phyloP scores from a whole-genome alignment of 2,113 vertebrate genomes.

The Galemys pyrenaicus region DNA sequence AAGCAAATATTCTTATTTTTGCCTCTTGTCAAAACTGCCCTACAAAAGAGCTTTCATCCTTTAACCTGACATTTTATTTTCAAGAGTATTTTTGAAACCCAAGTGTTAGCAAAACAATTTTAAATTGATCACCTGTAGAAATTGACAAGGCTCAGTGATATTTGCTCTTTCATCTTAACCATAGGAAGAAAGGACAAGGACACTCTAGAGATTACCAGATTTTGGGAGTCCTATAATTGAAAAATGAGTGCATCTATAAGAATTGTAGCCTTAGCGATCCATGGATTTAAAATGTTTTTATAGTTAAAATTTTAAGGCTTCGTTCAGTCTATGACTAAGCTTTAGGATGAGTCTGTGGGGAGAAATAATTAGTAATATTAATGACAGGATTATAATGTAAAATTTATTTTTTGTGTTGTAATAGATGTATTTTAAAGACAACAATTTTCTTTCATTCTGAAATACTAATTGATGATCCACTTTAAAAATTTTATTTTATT shows the following conservation, averaged over 20 bases:
- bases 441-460: neutral
- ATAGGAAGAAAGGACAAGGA: neutral
- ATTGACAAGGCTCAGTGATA: neutral
- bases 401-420: neutral
- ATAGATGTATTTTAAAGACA: neutral
- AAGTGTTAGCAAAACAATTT: neutral
- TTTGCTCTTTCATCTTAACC: neutral
- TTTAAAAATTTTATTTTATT: no score
- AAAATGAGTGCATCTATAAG: neutral
- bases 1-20: neutral
- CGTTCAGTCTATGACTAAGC: neutral
- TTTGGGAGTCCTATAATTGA: neutral
- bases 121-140: neutral
- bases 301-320: neutral
- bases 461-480: neutral
- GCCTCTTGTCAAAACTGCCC: neutral
- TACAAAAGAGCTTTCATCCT: neutral
- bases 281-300: neutral
- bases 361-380: neutral
- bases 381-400: neutral
- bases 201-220: neutral
- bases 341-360: neutral
- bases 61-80: slow-evolving; percentile 24
- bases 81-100: neutral
- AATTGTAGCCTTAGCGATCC: neutral